Conservation (phyloP, 2,888 invertebrate species). For the Steinernema carpocapsae region DNA sequence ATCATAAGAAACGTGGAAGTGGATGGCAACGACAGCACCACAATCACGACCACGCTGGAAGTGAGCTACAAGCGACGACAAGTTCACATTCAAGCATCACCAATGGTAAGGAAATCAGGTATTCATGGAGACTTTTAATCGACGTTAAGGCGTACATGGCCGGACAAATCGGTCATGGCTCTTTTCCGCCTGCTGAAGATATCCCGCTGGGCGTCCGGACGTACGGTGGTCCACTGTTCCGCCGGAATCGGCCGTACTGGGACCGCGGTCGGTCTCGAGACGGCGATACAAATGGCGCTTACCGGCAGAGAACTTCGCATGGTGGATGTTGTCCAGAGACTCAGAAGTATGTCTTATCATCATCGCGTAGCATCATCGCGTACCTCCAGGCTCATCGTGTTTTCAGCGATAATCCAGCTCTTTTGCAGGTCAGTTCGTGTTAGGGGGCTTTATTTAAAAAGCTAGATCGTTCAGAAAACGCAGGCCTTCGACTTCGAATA, state of each 20-base stretch:
- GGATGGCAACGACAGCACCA: constrained; percentile 26
- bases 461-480: not conserved
- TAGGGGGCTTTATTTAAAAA: too few relatives aligned
- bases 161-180: constrained; percentile 40
- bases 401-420: not conserved
- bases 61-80: not conserved
- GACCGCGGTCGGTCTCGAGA: constrained; percentile 33
- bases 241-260: constrained; percentile 40
- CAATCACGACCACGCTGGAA: constrained; percentile 36
- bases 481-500: not conserved
- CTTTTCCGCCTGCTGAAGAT: constrained; percentile 27
- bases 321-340: constrained; percentile 10
- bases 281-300: constrained; percentile 13
- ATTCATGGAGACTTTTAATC: too few relatives aligned
- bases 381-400: constrained; percentile 2
- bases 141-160: too few relatives aligned
- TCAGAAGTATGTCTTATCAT: too few relatives aligned
- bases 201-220: constrained; percentile 1
- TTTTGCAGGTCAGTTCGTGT: not conserved
- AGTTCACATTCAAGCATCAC: constrained; percentile 28
- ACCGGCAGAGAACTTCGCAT: not conserved
- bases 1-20: not conserved
- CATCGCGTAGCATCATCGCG: not conserved
- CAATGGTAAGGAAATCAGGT: too few relatives aligned
- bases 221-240: constrained; percentile 19